Evolutionary conservation across 2,113 vertebrate species (phyloP).

Genomic region (Ochotona princeps): DNA sequence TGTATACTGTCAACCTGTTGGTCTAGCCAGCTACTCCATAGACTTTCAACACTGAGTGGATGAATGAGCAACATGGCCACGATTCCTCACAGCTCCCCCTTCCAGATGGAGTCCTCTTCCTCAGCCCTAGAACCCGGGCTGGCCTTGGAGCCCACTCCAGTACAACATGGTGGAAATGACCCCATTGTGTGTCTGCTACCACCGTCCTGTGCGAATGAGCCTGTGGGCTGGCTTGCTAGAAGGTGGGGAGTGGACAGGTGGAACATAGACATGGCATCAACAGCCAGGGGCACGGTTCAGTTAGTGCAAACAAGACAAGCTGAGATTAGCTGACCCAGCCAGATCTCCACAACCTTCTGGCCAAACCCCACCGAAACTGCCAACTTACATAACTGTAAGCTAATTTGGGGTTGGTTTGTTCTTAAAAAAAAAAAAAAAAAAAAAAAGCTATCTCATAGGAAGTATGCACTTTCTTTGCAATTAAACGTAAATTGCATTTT

Average conservation of each 20-base stretch:
- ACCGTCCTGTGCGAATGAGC: neutral
- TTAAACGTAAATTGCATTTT: neutral
- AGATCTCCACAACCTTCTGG: neutral
- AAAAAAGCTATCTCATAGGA: neutral
- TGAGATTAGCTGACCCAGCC: neutral
- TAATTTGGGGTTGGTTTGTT: neutral
- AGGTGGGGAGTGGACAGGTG: neutral
- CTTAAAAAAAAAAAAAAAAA: neutral
- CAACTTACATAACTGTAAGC: neutral
- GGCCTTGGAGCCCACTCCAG: neutral
- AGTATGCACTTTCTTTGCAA: neutral
- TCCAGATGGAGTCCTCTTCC: neutral
- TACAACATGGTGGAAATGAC: neutral
- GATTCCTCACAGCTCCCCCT: neutral
- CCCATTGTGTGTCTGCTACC: neutral
- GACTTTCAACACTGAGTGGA: constrained; percentile 16
- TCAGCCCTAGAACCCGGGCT: neutral
- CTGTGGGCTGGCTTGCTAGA: neutral
- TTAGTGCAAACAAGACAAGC: accelerated
- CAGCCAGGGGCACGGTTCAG: neutral
- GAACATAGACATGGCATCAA: neutral
- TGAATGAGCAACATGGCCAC: neutral
- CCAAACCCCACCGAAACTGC: neutral
- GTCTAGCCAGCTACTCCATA: neutral
- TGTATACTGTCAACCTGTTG: neutral